Base-by-base conservation (phyloP, 2,888 invertebrate species). In the Lissonota sp. region DNA sequence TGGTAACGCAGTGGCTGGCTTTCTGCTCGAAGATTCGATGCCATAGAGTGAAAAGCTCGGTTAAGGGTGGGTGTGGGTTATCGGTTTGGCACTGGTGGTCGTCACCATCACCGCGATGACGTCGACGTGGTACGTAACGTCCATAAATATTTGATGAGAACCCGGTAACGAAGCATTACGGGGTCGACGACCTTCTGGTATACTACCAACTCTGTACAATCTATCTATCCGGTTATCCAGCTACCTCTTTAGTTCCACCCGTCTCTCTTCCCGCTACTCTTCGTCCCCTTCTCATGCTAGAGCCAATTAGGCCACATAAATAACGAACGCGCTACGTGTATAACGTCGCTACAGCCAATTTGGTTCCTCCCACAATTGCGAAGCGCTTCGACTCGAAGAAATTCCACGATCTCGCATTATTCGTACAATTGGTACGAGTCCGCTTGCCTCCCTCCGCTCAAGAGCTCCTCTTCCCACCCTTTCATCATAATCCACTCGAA, bases 71-170 rank as follows among this genome's bases (percentile, higher is more conserved):
- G 6, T 70, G 49, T 57, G 79, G 55, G 64, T 64, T 58, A 69
- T 60, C 58, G 79, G 60, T 55, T 26, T 46, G 66, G 14, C 7
- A 37, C 14, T 44, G 49, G 39, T 51, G 37, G 39, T 51, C 44
- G 42, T 62, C 39, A 26, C 64, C 39, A 55, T 37, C 55, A 40
- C 58, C 66, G 71, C 80, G 80, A 55, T 72, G 84, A 74, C 87
- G 86, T 83, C 78, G 79, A 57, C 75, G 77, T 71, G 66, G 81
- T 80, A 58, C 76, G 26, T 26, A 26, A 26, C 72, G 80, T 55
- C 67, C 82, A 88, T 88, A 87, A 88, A 88, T 88, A 88, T 88
- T 88, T 88, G 83, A 88, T 84, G 84, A 87, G 85, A 40, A 73
- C 40, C 64, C 26, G 26, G 84, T 83, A 86, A 87, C 84, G 85